Base-by-base conservation (phyloP, 2,113 vertebrate genomes). In the Clarias batrachus region DNA sequence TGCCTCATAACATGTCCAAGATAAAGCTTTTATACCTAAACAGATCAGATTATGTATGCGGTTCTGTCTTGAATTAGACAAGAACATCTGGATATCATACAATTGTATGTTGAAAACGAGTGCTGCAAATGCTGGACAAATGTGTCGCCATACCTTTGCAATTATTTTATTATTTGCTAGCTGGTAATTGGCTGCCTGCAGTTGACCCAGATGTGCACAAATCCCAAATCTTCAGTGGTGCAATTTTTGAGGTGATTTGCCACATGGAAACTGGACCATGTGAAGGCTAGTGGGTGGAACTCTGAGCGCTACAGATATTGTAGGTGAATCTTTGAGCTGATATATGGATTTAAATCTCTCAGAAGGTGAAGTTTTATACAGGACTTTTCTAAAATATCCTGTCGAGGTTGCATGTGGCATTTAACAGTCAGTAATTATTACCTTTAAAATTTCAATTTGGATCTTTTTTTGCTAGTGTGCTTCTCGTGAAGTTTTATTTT, bases 41-140 rank as follows among this genome's bases (percentile, higher is more conserved):
- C 23, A 52, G 21, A 52, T 76, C 33, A 76, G 65, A 27, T 30
- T 76, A 7, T 54, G 73, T 76, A 4, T 54, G 23, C n/a, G 19
- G 30, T 59, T 19, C 23, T 41, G 82, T 84, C 10, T 74, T 74
- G 27, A 85, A 33, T 66, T 52, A n/a, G 81, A 82, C 30, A 23
- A 27, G 23, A 27, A 82, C 62, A 82, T 82, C 81, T 79, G 76
- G 52, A 79, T 77, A 25, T 25, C 48, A 57, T 79, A 27, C 48
- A 56, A 57, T 56, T 48, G 57, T 78, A 30, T 54, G 11, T 25
- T 13, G 25, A 77, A 33, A 23, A n/a, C 10, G 48, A 21, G 52
- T 7, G n/a, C 33, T 9, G 23, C 37, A 52, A 13, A 66, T 66
- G n/a, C 11, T 68, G 65, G 65, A 27, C 65, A 68, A 68, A 68